Percentiles rank a stretch among this genome's conserved stretches.
Conservation (phyloP, 2,113 vertebrate genomes). For the Narcine bancroftii region DNA sequence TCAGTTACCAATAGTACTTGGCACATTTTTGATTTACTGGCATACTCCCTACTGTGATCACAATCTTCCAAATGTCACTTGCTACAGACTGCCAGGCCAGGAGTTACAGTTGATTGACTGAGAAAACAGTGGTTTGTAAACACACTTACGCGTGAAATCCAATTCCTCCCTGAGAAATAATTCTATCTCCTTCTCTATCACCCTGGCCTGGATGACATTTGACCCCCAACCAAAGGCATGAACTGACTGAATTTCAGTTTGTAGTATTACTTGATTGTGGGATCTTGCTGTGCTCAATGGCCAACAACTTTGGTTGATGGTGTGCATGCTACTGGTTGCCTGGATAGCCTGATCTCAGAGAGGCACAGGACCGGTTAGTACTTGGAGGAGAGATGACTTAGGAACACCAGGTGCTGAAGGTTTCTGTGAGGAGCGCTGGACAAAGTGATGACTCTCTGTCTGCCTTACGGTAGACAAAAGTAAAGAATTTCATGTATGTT, state of each 20-base stretch:
- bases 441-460: no score
- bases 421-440: no score
- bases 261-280: neutral
- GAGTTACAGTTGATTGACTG: neutral
- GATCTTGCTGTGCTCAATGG: neutral
- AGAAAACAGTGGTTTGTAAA: neutral
- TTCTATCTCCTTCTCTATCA: neutral
- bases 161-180: neutral
- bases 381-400: no score
- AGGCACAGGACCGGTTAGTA: no score
- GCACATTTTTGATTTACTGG: conserved; percentile 6
- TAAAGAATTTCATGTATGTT: no score
- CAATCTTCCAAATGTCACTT: conserved; percentile 23
- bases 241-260: neutral
- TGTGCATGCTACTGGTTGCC: no score
- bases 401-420: no score
- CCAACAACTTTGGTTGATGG: neutral
- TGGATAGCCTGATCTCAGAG: no score
- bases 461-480: no score
- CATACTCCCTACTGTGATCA: neutral
- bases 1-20: conserved; percentile 32
- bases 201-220: neutral
- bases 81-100: neutral
- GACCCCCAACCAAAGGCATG: neutral
- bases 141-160: neutral